Base-by-base conservation (phyloP, 2,797 vertebrate genomes). In the Diplodus sargus region DNA sequence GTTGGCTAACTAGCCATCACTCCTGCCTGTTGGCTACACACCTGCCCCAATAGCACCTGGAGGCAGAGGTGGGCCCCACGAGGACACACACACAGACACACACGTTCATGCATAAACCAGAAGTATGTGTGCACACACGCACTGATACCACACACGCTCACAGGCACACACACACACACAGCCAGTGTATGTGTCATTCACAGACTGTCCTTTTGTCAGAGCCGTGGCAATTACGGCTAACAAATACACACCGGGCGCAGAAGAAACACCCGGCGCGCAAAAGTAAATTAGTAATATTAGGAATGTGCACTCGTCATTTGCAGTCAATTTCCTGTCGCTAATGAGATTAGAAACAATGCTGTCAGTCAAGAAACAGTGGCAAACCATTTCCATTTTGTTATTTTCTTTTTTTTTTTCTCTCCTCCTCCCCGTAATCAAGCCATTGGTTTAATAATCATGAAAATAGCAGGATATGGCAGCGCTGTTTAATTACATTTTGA, bases 271-370 rank as follows among this genome's bases (percentile, higher is more conserved):
- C 62, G 63, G 75, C 14, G 7, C 54, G 74, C 86, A 81, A 84
- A 88, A 86, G 74, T 89, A 91, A 94, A 94, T 89, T 85, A 90
- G 87, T 75, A 93, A 92, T 93, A 94, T 95, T 93, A 94, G 86
- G 79, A 93, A 93, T 85, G 83, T 78, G 87, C 80, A 69, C 92
- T 94, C 90, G 90, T 95, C 92, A 92, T 93, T 94, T 93, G 92
- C 85, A 94, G 93, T 94, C 92, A 93, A 95, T 95, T 95, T 93
- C 88, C 90, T 91, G 86, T 81, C 57, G 79, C 89, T 95, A 95
- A 95, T 95, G 94, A 94, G 93, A 91, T 93, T 89, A 92, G 84
- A 91, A 92, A 94, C 91, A 94, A 91, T 86, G 88, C 91, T 94
- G 94, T 94, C 94, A 94, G 86, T 95, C 94, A 94, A 91, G 88